phyloP scores from a whole-genome alignment of 2,888 invertebrate genomes.

The Hetaerina titia region DNA sequence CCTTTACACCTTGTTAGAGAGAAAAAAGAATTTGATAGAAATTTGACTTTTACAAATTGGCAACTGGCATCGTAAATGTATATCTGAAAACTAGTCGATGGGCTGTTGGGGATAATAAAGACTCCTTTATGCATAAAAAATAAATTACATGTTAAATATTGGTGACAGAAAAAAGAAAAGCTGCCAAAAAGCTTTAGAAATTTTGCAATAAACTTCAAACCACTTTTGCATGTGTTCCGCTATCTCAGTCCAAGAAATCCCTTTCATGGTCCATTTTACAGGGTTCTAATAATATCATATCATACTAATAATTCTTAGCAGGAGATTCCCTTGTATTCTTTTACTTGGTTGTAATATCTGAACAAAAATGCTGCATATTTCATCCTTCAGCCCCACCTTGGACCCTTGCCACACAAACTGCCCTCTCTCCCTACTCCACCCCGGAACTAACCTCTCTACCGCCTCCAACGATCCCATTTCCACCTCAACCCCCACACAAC shows the following conservation, averaged over 20 bases:
- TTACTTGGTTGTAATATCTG: not conserved
- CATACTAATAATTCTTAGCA: not conserved
- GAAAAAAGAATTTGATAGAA: too few relatives aligned
- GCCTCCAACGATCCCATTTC: not conserved
- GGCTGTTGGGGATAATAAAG: not conserved
- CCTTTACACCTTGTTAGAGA: too few relatives aligned
- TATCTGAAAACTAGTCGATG: not conserved
- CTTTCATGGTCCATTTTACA: not conserved
- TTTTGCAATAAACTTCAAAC: not conserved
- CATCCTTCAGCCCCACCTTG: constrained; percentile 9
- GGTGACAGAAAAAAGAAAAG: not conserved
- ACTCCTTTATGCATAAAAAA: not conserved
- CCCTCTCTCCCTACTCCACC: not conserved
- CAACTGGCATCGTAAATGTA: too few relatives aligned
- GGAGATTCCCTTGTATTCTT: not conserved
- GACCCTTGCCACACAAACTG: not conserved
- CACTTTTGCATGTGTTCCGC: not conserved
- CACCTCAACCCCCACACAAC: not conserved
- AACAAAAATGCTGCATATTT: constrained; percentile 4
- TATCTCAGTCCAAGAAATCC: not conserved
- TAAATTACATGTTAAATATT: not conserved
- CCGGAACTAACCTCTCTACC: not conserved
- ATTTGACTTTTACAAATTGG: too few relatives aligned
- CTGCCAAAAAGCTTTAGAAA: not conserved
- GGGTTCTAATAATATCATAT: not conserved